Evolutionary conservation across 1,140 invertebrate genomes (phyloP), one percentile per base, ranked within the genome.

Genomic region (Oryctes rhinoceros): DNA sequence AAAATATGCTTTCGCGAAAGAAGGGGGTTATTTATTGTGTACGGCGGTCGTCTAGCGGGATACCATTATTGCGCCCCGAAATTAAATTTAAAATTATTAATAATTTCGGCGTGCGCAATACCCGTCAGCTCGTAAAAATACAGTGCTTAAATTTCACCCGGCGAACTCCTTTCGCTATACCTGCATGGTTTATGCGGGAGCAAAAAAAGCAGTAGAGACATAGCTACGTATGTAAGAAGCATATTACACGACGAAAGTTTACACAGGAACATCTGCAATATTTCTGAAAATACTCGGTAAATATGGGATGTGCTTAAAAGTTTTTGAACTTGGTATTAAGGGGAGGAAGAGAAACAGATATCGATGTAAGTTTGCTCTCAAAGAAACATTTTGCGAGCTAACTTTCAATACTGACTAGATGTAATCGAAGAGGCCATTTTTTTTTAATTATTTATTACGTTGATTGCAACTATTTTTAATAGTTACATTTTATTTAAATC

Each of bases 41-140:
- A 35, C 24, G 65, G 65, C 13, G 18, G 35, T 37, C 9, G 20
- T 35, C 35, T 37, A 71, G 9, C 65, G 20, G 24, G 24, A 9
- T 71, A 71, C 65, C 24, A 71, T 71, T 71, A 71, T 35, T 30
- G 10, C 4, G 35, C 39, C 39, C 39, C 65, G 35, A 37, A 71
- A 71, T 71, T 71, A 71, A 71, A 71, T 71, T 71, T 71, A 24
- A 71, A 71, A 71, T 71, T 71, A 71, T 71, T 71, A 71, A 24
- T 71, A 71, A 71, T 71, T 71, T 71, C 7, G 4, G 4, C 13
- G 7, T 4, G 20, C 13, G 20, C 35, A 71, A 71, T 71, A 71
- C 35, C 53, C 65, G 65, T 71, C 65, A 71, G 65, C 20, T 71
- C 24, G 7, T 71, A 71, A 71, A 71, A 71, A 71, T 71, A 71